A percentile compares a stretch with the other conserved stretches of the same genome.
These are phyloP conservation scores for Phenganax marumi DNA, from an alignment of 92 coral and sea anemone genomes.

Conservation along the genomic window DNA sequence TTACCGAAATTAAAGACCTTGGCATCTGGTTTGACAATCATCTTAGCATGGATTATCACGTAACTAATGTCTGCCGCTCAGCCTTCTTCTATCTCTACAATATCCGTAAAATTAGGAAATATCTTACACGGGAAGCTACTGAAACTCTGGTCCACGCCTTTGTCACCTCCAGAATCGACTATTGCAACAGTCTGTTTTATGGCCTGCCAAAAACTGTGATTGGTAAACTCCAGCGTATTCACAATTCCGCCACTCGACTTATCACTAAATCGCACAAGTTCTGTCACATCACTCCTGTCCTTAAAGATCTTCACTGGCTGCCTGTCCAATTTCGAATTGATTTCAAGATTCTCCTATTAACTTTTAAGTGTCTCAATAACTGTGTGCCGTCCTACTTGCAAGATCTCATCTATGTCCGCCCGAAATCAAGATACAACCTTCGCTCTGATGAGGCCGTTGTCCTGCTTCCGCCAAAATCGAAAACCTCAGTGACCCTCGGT, in stretches of 20 bases:
- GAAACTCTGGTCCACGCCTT: conserved; percentile 31
- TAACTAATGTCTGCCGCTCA: conserved; percentile 47
- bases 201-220: conserved; percentile 23
- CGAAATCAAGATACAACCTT: no score
- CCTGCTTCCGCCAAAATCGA: no score
- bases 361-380: conserved; percentile 20
- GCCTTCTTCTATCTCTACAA: conserved; percentile 45
- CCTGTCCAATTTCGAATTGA: conserved; percentile 16
- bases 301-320: conserved; percentile 21
- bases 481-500: no score
- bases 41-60: conserved; percentile 44
- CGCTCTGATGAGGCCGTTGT: no score
- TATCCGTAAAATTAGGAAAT: conserved; percentile 40
- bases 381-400: conserved; percentile 3
- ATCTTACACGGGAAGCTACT: conserved; percentile 11
- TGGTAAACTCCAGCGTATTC: conserved; percentile 26
- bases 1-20: conserved; percentile 22
- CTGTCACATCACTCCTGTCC: conserved; percentile 25
- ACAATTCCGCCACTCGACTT: conserved; percentile 28
- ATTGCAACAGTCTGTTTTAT: conserved; percentile 39
- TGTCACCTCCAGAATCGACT: conserved; percentile 24
- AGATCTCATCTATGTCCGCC: conserved; percentile 12
- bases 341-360: conserved; percentile 21
- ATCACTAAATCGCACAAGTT: not conserved
- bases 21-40: conserved; percentile 47